A percentile compares a stretch with the other conserved stretches of the same genome.
phyloP scores from a whole-genome alignment of 2,797 vertebrate species.

The Leptatherina wallacei region DNA sequence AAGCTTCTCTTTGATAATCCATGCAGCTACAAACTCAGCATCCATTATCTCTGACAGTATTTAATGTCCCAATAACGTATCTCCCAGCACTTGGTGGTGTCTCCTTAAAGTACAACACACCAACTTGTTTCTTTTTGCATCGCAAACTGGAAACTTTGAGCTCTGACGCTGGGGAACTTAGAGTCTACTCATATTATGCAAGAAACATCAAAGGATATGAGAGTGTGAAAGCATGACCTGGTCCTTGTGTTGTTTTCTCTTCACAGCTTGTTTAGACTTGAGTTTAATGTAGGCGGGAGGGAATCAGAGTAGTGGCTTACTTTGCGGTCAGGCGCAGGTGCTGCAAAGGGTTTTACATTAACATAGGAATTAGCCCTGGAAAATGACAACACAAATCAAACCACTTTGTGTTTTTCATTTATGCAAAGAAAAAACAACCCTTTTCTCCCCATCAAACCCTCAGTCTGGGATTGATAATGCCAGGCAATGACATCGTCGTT shows the following conservation, averaged over 20 bases:
- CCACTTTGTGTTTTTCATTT: slow-evolving; percentile 21
- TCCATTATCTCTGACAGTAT: slow-evolving; percentile 31
- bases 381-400: not conserved
- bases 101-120: slow-evolving; percentile 54
- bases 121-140: slow-evolving; percentile 48
- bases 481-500: slow-evolving; percentile 14
- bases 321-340: not conserved
- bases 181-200: slow-evolving; percentile 10
- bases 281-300: not conserved
- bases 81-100: slow-evolving; percentile 37
- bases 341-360: not conserved
- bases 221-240: not conserved
- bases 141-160: slow-evolving; percentile 59
- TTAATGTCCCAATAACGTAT: slow-evolving; percentile 67
- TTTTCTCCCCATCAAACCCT: not conserved
- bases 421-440: not conserved
- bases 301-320: not conserved
- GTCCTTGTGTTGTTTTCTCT: not conserved
- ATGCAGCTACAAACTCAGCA: slow-evolving; percentile 43
- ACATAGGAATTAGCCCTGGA: slow-evolving; percentile 6
- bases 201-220: slow-evolving; percentile 29
- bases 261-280: slow-evolving; percentile 9
- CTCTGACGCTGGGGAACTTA: slow-evolving; percentile 16
- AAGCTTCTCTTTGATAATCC: slow-evolving; percentile 66
- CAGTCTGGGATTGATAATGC: slow-evolving; percentile 26